These are phyloP conservation scores for Holothuria scabra DNA, from an alignment of 53 echinoderm and acorn worm genomes.

Conservation along the genomic window DNA sequence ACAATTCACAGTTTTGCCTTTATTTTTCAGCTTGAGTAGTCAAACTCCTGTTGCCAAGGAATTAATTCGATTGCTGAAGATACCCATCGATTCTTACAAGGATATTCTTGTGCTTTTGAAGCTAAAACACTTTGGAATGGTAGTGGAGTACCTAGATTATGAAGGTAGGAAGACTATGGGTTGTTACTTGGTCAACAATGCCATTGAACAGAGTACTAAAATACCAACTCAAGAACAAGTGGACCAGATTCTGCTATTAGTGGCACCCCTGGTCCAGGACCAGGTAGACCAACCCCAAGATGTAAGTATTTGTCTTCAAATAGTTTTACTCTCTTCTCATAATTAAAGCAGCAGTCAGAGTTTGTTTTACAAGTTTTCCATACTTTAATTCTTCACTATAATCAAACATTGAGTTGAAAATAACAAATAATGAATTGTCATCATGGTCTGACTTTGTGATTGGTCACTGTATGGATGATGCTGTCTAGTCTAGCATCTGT, in stretches of 20 bases:
- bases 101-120: constrained; percentile 84
- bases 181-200: constrained; percentile 83
- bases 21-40: constrained; percentile 61
- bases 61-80: constrained; percentile 91
- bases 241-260: constrained; percentile 79
- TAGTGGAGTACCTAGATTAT: constrained; percentile 93
- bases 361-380: no score
- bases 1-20: not conserved
- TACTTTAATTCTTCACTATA: no score
- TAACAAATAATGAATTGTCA: no score
- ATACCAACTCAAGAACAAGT: constrained; percentile 82
- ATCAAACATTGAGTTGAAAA: no score
- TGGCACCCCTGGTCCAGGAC: constrained; percentile 88
- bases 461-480: no score
- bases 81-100: constrained; percentile 94
- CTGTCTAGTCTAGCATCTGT: no score
- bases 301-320: constrained; percentile 54
- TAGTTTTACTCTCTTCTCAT: no score
- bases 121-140: constrained; percentile 77
- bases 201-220: constrained; percentile 75
- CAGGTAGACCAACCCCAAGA: constrained; percentile 92
- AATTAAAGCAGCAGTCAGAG: no score
- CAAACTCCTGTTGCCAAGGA: constrained; percentile 90
- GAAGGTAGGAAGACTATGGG: constrained; percentile 83
- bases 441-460: no score